phyloP scores from a whole-genome alignment of 2,888 invertebrate species.

The Stegana nigrithorax region DNA sequence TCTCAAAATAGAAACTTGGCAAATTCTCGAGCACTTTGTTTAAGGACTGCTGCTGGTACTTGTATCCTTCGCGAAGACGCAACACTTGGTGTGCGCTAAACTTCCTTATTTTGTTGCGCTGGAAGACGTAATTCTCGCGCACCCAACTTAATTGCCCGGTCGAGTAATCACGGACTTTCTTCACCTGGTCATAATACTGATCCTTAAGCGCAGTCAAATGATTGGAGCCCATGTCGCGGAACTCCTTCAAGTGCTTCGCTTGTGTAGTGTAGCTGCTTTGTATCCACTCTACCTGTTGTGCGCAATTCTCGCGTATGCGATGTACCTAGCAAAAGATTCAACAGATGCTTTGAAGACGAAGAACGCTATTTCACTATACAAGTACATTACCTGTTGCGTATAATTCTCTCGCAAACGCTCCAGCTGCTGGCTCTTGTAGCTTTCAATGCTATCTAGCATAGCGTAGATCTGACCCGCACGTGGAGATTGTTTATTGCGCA shows the following conservation, averaged over 20 bases:
- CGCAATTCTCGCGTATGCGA: slow-evolving; percentile 92
- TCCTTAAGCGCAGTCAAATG: slow-evolving; percentile 87
- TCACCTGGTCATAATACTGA: slow-evolving; percentile 94
- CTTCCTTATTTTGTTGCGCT: slow-evolving; percentile 92
- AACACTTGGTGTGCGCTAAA: slow-evolving; percentile 94
- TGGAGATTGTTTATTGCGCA: slow-evolving; percentile 77
- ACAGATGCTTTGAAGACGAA: neutral
- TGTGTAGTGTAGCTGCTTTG: slow-evolving; percentile 91
- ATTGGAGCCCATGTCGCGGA: slow-evolving; percentile 91
- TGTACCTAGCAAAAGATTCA: slow-evolving; percentile 76
- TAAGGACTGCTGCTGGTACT: slow-evolving; percentile 94
- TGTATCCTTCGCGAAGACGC: slow-evolving; percentile 90
- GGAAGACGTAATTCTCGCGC: slow-evolving; percentile 94
- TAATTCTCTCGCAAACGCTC: slow-evolving; percentile 92
- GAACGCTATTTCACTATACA: neutral
- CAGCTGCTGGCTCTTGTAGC: slow-evolving; percentile 88
- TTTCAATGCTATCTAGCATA: slow-evolving; percentile 90
- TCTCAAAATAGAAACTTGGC: slow-evolving; percentile 90
- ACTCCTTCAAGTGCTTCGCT: slow-evolving; percentile 85
- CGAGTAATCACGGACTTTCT: slow-evolving; percentile 92
- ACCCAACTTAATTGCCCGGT: slow-evolving; percentile 92
- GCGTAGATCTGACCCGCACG: slow-evolving; percentile 86
- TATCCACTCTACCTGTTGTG: slow-evolving; percentile 94
- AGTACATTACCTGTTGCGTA: slow-evolving; percentile 80
- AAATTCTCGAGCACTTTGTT: slow-evolving; percentile 94